Percentiles rank a stretch among this genome's conserved stretches.
phyloP scores from a whole-genome alignment of 2,797 vertebrate genomes.

The Scarus forsteni region DNA sequence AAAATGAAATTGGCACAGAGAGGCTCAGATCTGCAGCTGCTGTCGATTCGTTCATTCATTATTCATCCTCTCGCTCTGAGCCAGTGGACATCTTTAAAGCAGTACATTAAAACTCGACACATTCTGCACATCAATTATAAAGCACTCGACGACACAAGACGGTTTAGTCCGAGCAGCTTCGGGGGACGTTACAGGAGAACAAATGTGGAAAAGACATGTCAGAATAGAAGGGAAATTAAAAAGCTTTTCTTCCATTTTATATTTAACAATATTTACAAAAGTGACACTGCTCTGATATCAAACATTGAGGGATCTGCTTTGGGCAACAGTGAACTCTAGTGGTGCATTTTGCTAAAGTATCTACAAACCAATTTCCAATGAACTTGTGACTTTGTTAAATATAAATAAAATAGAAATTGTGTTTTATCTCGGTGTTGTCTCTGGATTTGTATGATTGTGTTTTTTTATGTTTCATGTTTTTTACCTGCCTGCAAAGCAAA shows the following conservation, averaged over 20 bases:
- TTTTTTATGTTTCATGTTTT: too few species aligned
- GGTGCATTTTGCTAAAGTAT: too few species aligned
- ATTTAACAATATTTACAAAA: too few species aligned
- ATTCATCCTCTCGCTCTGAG: constrained; percentile 29
- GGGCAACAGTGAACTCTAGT: too few species aligned
- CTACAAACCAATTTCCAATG: too few species aligned
- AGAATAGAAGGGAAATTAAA: not conserved
- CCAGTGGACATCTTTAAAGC: constrained; percentile 48
- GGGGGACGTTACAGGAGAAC: not conserved
- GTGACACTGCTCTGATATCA: too few species aligned
- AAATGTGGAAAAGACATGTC: not conserved
- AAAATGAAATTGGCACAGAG: constrained; percentile 39
- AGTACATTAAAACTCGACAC: constrained; percentile 44
- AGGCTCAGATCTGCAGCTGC: constrained; percentile 18
- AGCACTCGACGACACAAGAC: constrained; percentile 29
- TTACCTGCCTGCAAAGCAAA: too few species aligned
- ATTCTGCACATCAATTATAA: constrained; percentile 58
- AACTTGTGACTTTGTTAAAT: too few species aligned
- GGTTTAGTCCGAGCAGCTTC: constrained; percentile 3
- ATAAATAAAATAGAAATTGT: too few species aligned
- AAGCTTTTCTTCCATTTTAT: not conserved
- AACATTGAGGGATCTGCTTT: too few species aligned
- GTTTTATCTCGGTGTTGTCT: too few species aligned
- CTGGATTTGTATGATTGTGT: too few species aligned
- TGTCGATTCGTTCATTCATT: constrained; percentile 44